Conservation (phyloP, 2,888 invertebrate species). For the Thalpophila matura region DNA sequence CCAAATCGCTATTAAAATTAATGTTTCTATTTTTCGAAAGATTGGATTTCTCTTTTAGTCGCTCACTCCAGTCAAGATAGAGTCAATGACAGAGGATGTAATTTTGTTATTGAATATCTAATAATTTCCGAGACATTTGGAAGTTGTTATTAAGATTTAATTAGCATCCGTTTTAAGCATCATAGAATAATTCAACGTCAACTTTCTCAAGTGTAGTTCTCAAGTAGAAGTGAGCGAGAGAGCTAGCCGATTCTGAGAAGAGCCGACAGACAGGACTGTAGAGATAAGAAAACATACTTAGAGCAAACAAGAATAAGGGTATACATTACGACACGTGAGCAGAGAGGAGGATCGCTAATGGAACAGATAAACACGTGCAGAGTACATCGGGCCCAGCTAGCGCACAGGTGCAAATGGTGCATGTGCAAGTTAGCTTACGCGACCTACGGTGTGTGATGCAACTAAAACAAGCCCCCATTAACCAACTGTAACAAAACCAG, state of each 20-base stretch:
- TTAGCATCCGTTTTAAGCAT: conserved; percentile 33
- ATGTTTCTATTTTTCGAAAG: conserved; percentile 47
- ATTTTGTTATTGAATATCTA: conserved; percentile 27
- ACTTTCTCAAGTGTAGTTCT: conserved; percentile 51
- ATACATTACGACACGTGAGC: conserved; percentile 54
- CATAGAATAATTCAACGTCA: conserved; percentile 29
- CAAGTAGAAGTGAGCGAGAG: conserved; percentile 23
- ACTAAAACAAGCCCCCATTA: conserved; percentile 47
- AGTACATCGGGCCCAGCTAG: conserved; percentile 29
- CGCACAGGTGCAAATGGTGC: conserved; percentile 56
- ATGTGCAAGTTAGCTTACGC: conserved; percentile 48
- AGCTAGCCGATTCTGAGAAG: conserved; percentile 31
- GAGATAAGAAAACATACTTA: conserved; percentile 43
- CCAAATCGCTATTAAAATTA: conserved; percentile 54
- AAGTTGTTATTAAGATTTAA: conserved; percentile 34
- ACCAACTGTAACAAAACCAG: conserved; percentile 58
- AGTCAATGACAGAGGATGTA: conserved; percentile 28
- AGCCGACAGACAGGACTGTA: conserved; percentile 24
- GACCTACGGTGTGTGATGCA: conserved; percentile 52
- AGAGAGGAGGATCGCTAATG: conserved; percentile 59
- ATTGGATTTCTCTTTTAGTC: conserved; percentile 54
- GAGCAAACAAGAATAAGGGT: conserved; percentile 54
- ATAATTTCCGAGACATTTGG: conserved; percentile 20
- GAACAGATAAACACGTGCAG: conserved; percentile 58
- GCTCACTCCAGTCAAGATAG: conserved; percentile 17